Evolutionary conservation across 1,140 invertebrate genomes (phyloP).

Genomic region (Drosophila baimaii): DNA sequence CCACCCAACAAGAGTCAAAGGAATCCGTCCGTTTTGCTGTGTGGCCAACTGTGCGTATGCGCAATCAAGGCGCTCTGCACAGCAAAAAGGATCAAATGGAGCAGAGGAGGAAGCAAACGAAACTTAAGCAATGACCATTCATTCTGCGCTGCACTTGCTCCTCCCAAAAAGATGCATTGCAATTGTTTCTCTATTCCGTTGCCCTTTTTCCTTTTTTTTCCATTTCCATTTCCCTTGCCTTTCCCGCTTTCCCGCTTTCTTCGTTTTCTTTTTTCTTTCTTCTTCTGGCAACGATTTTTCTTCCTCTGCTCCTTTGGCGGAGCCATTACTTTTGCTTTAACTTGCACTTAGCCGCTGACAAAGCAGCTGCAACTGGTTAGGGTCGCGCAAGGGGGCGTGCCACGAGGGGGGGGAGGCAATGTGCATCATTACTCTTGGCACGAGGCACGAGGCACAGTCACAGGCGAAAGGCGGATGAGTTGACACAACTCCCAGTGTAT

Average conservation of each 20-base stretch:
- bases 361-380: conserved; percentile 49
- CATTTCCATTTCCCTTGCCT: background rate
- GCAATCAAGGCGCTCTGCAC: conserved; percentile 28
- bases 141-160: conserved; percentile 50
- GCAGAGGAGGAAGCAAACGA: conserved; percentile 11
- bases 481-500: conserved; percentile 76
- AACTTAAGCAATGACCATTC: conserved; percentile 67
- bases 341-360: conserved; percentile 77
- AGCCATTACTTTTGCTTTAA: conserved; percentile 76
- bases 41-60: conserved; percentile 44
- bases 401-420: background rate
- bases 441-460: conserved; percentile 1
- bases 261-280: background rate
- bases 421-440: conserved; percentile 76
- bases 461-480: conserved; percentile 62
- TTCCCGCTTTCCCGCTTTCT: conserved; percentile 2
- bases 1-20: conserved; percentile 1
- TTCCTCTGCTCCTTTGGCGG: conserved; percentile 47
- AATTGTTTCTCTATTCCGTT: conserved; percentile 52
- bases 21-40: background rate
- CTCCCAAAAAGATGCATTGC: conserved; percentile 59
- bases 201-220: background rate
- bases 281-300: conserved; percentile 47
- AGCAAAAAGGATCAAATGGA: background rate
- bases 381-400: background rate